phyloP scores from a whole-genome alignment of 2,888 invertebrate species.

The Torymus texanus region DNA sequence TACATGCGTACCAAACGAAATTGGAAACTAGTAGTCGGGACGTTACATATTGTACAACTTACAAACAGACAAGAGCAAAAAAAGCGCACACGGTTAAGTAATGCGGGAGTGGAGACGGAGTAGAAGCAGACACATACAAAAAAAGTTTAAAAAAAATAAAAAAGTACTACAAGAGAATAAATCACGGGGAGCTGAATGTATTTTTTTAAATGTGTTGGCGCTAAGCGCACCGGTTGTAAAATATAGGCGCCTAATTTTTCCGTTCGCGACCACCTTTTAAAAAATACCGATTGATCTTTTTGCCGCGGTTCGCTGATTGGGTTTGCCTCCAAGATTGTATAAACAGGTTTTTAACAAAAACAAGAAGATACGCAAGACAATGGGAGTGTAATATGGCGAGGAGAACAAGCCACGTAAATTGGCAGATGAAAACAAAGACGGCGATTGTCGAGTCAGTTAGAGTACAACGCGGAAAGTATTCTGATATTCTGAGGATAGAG shows the following conservation, averaged over 20 bases:
- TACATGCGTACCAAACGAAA: background rate
- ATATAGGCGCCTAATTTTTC: conserved; percentile 49
- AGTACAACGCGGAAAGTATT: background rate
- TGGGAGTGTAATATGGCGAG: background rate
- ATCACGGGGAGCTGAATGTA: conserved; percentile 54
- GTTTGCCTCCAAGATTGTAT: conserved; percentile 30
- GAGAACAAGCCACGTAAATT: background rate
- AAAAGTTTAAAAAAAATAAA: conserved; percentile 25
- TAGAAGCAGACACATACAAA: conserved; percentile 10
- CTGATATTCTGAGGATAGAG: background rate
- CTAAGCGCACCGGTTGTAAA: conserved; percentile 54
- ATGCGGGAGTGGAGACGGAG: background rate
- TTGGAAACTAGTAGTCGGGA: background rate
- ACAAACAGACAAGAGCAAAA: conserved; percentile 3
- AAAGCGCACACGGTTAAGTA: background rate
- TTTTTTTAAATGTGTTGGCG: conserved; percentile 59
- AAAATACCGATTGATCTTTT: conserved; percentile 32
- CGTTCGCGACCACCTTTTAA: conserved; percentile 37
- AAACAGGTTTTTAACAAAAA: conserved; percentile 15
- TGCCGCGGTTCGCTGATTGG: conserved; percentile 24
- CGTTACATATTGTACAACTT: conserved; percentile 10
- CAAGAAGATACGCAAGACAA: background rate
- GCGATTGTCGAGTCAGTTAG: background rate
- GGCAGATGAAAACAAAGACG: background rate
- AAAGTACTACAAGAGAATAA: conserved; percentile 22